These are phyloP conservation scores for Syngnathus typhle DNA, from an alignment of 2,113 vertebrate genomes.

Conservation along the genomic window DNA sequence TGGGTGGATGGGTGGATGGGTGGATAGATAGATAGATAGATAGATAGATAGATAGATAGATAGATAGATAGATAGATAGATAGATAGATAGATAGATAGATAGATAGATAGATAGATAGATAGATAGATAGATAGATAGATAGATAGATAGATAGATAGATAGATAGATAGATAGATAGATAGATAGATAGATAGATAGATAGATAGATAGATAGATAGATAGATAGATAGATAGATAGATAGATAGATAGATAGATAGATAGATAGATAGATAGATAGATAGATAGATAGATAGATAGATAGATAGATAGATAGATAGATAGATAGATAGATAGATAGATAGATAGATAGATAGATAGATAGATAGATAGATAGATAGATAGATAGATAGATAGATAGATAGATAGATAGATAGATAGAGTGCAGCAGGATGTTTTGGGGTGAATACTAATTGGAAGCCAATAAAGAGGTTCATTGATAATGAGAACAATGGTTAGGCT, in stretches of 20 bases:
- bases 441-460: constrained; percentile 64
- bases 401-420: constrained; percentile 21
- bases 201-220: neutral
- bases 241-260: neutral
- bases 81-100: too few relatives aligned
- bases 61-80: too few relatives aligned
- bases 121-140: too few relatives aligned
- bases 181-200: too few relatives aligned
- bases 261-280: neutral
- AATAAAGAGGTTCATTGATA: constrained; percentile 70
- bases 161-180: neutral
- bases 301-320: neutral
- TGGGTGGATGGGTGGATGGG: too few relatives aligned
- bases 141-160: neutral
- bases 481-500: constrained; percentile 61
- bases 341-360: neutral
- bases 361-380: neutral
- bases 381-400: constrained; percentile 12
- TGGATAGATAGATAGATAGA: too few relatives aligned
- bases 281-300: neutral
- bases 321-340: neutral
- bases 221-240: neutral
- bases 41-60: too few relatives aligned
- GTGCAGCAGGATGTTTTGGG: constrained; percentile 41
- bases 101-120: too few relatives aligned